These are phyloP conservation scores for Dendroctonus valens DNA, from an alignment of 1,140 invertebrate genomes.

Conservation along the genomic window DNA sequence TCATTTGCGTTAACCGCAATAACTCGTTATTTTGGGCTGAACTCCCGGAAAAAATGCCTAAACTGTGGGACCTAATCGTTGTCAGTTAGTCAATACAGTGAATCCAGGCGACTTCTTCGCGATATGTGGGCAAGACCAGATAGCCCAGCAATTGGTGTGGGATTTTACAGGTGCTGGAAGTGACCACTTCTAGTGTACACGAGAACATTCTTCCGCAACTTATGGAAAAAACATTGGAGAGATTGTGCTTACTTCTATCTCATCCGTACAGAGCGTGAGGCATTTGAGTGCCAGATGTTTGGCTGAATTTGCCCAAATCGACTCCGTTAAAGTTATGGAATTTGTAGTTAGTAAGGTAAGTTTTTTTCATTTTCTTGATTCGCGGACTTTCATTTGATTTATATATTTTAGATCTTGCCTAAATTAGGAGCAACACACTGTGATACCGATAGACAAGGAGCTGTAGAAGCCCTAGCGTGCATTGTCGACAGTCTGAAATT, in stretches of 20 bases:
- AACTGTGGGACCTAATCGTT: constrained; percentile 78
- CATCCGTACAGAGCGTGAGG: constrained; percentile 71
- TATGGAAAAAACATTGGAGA: constrained; percentile 58
- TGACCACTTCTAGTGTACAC: constrained; percentile 66
- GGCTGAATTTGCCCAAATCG: constrained; percentile 68
- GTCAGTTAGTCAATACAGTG: constrained; percentile 39
- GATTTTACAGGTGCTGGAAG: constrained; percentile 82
- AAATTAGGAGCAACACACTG: constrained; percentile 66
- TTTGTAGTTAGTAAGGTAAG: constrained; percentile 61
- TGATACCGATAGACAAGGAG: constrained; percentile 78
- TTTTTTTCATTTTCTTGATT: constrained; percentile 5
- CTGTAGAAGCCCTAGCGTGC: constrained; percentile 81
- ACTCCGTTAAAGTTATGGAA: constrained; percentile 66
- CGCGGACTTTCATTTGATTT: not conserved
- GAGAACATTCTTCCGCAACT: constrained; percentile 56
- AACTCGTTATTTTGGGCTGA: constrained; percentile 63
- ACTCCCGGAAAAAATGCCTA: constrained; percentile 70
- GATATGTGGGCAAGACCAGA: constrained; percentile 37
- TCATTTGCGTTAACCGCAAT: constrained; percentile 73
- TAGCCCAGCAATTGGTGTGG: constrained; percentile 73
- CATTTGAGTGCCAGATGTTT: constrained; percentile 86
- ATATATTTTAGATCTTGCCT: constrained; percentile 57
- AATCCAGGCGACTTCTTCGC: constrained; percentile 41
- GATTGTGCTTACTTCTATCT: constrained; percentile 65
- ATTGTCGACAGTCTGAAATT: constrained; percentile 81